phyloP scores from a whole-genome alignment of 37 sponge, comb jelly and placozoan species.

The Petrosia ficiformis region DNA sequence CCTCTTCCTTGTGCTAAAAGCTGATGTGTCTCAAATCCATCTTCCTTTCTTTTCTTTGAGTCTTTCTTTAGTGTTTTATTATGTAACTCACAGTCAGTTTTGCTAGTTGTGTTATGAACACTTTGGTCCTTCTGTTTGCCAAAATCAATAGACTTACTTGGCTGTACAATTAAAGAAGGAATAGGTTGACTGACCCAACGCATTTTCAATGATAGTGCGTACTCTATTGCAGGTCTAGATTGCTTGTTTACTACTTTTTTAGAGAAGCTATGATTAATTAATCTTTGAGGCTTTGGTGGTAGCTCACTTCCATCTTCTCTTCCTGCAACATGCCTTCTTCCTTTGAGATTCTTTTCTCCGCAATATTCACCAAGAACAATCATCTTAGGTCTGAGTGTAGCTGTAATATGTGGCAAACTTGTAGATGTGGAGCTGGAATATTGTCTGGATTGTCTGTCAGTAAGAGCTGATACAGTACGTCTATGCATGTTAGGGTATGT shows the following conservation, averaged over 20 bases:
- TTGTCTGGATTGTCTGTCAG: neutral
- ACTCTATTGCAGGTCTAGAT: neutral
- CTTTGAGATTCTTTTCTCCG: neutral
- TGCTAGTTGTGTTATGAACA: no score
- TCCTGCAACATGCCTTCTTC: neutral
- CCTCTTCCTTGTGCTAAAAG: no score
- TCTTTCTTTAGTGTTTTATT: no score
- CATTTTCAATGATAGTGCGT: neutral
- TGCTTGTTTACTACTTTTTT: neutral
- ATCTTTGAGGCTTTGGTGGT: neutral
- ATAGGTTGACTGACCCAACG: neutral
- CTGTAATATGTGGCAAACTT: neutral
- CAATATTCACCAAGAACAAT: conserved; percentile 4
- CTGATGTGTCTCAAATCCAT: no score
- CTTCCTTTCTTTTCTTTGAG: no score
- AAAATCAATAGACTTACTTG: neutral
- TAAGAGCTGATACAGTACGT: neutral
- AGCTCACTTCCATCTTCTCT: neutral
- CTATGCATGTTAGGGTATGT: conserved; percentile 49
- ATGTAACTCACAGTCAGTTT: no score
- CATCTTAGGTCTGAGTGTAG: conserved; percentile 15
- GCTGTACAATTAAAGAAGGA: neutral
- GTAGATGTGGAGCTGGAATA: neutral
- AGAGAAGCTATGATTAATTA: neutral
- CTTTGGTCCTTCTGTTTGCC: no score